Evolutionary conservation across 2,113 vertebrate species (phyloP).

Genomic region (Calyptomena viridis): DNA sequence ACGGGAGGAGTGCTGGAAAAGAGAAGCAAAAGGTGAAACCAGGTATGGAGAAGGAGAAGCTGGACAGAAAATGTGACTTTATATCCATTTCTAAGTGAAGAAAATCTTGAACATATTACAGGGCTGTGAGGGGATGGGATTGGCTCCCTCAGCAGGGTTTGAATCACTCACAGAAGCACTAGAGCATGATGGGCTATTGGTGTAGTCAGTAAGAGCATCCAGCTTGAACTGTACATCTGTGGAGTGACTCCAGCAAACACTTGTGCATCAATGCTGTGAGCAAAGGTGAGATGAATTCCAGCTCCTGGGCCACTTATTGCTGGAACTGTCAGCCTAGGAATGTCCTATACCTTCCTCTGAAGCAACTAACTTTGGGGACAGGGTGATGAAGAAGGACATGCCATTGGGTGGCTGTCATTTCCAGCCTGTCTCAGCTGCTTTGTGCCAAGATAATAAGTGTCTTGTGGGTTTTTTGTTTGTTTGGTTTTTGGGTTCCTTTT

Average conservation of each 20-base stretch:
- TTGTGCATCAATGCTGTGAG: background rate
- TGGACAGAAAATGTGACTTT: background rate
- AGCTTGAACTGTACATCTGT: background rate
- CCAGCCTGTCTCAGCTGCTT: background rate
- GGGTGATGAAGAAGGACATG: background rate
- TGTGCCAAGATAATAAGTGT: background rate
- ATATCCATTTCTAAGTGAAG: background rate
- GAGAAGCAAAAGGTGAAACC: background rate
- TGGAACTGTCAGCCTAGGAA: background rate
- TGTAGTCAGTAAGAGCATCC: background rate
- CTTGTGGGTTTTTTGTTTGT: background rate
- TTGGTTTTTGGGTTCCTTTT: background rate
- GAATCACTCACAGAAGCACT: background rate
- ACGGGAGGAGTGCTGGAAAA: background rate
- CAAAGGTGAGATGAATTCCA: background rate
- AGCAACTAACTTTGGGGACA: background rate
- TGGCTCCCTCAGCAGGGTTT: background rate
- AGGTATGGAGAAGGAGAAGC: background rate
- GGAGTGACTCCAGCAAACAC: background rate
- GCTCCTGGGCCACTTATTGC: background rate
- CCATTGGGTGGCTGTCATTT: background rate
- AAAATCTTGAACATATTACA: background rate
- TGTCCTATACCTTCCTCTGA: background rate
- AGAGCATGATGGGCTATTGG: fast-evolving
- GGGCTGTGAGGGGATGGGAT: background rate